A percentile compares a stretch with the other conserved stretches of the same genome.
Evolutionary conservation across 2,797 vertebrate species (phyloP).

Genomic region (Epinephelus coioides): DNA sequence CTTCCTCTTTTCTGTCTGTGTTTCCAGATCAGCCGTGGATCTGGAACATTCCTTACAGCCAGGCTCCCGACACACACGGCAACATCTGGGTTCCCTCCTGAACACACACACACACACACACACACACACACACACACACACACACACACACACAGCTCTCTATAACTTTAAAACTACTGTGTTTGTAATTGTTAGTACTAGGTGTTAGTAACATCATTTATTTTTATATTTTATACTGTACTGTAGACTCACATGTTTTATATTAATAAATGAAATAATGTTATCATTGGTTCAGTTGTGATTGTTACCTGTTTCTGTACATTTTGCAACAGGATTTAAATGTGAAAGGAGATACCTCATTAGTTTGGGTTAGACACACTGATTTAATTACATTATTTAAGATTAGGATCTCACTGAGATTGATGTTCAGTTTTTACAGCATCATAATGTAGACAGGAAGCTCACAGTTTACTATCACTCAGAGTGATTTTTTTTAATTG

Average conservation of each 20-base stretch:
- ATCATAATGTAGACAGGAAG: neutral
- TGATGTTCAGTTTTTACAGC: neutral
- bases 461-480: no score
- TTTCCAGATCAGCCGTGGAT: conserved; percentile 95
- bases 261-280: conserved; percentile 48
- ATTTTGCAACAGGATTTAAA: conserved; percentile 1
- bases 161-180: conserved; percentile 10
- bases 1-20: conserved; percentile 25
- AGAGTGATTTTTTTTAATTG: no score
- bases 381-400: neutral
- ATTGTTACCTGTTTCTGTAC: neutral
- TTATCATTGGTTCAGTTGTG: neutral
- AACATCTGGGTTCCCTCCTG: conserved; percentile 95
- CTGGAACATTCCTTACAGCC: conserved; percentile 95
- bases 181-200: conserved; percentile 21
- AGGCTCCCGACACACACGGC: conserved; percentile 94
- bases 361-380: neutral
- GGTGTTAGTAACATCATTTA: conserved; percentile 35
- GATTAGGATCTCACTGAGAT: neutral
- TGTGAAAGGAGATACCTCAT: neutral
- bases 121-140: neutral
- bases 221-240: conserved; percentile 59
- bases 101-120: conserved; percentile 48
- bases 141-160: neutral
- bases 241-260: conserved; percentile 37